Evolutionary conservation across 2,888 invertebrate species (phyloP), one percentile per base, ranked within the genome.

Genomic region (Drosophila mimica): DNA sequence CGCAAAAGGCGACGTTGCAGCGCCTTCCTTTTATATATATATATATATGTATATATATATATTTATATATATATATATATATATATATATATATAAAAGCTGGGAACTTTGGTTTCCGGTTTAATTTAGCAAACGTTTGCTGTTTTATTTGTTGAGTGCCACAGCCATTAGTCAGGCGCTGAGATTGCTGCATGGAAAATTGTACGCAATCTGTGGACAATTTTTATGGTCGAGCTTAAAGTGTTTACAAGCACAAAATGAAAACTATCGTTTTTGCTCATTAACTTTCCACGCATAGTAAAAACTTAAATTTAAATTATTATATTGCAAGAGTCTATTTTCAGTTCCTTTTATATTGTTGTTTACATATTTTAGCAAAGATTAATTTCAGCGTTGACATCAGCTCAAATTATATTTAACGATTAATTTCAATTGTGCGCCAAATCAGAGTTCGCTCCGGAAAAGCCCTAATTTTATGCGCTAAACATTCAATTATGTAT

Each of bases 51-150:
- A 54, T 70, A 67, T 74, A 54, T 70, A 67, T 57, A 60, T 70
- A 25, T 49, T n/a, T n/a, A 54, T 68, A 67, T 74, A 54, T 70
- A 67, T 74, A 54, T 68, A 67, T 74, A 54, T 70, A 67, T 74
- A 54, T 70, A 67, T 57, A 60, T 70, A 25, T 49, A 51, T 66
- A 25, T 53, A 9, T 53, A 66, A 46, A 38, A 34, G 71, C 60
- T 70, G 70, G 80, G 70, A 56, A 78, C 82, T 82, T 85, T 51
- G 80, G 76, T 76, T 82, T 86, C 82, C 82, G 74, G 71, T 79
- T 86, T 86, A 86, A 87, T 87, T 83, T 88, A 77, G 86, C 86
- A 80, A 86, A 86, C 88, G 86, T 82, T 83, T 80, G 86, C 86
- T 72, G 74, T 73, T 83, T 67, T 72, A 67, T 73, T 76, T 64